Base-by-base conservation (phyloP, 2,888 invertebrate species). In the Agriopis leucophaearia region DNA sequence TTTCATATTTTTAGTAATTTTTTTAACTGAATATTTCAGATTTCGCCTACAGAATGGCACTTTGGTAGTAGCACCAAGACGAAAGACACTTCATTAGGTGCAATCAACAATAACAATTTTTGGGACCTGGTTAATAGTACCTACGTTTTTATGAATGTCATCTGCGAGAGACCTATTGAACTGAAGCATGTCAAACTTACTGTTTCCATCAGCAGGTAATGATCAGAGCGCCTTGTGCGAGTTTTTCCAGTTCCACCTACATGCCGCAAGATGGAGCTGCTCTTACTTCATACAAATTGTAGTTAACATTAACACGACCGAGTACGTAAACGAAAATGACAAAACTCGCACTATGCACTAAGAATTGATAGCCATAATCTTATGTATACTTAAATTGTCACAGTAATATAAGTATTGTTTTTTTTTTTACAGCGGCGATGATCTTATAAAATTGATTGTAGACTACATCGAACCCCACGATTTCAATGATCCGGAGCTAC, bases 121-220 rank as follows among this genome's bases (percentile, higher is more conserved):
- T 93, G 92, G 94, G 77, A 81, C n/a, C 76, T 89, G 12, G 88
- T 90, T 48, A 89, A 93, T 59, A 78, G 78, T 42, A 83, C 89
- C 8, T 82, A 84, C 64, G 70, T 88, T 44, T 94, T 92, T 73
- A 88, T 81, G 67, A 84, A 90, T 63, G 88, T 93, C 16, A 85
- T 92, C 68, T 94, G 94, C 74, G 94, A 94, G 78, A 83, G 78
- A 51, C 79, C 87, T 0, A 71, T 92, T 6, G 74, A 80, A 12
- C 71, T 88, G 35, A 83, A 73, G 50, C 76, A 78, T 15, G 75
- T 91, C 13, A 79, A 73, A 13, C 68, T 93, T 76, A 75, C 78
- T 7, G 78, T 93, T 4, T 78, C 71, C 48, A 78, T 87, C 59
- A 80, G 86, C 51, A 57, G 72, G 92, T 92, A 77, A 86, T 13